Conservation (phyloP, 2,797 vertebrate genomes). For the Arrhamphus sclerolepis region DNA sequence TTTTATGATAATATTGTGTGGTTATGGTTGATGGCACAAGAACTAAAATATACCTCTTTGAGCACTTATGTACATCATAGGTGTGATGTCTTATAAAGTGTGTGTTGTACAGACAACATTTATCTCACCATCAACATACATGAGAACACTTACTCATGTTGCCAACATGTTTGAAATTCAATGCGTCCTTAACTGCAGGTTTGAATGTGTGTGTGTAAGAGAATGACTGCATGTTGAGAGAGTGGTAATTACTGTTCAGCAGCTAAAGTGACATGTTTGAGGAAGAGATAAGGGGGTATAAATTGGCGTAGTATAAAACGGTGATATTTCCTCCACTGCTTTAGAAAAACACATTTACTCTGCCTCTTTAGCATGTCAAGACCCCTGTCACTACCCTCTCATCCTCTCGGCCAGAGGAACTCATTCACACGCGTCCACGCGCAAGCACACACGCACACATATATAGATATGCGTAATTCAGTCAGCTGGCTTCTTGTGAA, state of each 20-base stretch:
- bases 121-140: constrained; percentile 27
- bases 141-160: constrained; percentile 51
- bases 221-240: constrained; percentile 73
- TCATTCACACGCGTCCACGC: too few species aligned
- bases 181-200: constrained; percentile 42
- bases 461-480: constrained; percentile 75
- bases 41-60: constrained; percentile 4
- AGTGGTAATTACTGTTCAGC: constrained; percentile 98
- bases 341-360: constrained; percentile 99
- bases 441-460: constrained; percentile 42
- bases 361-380: constrained; percentile 99
- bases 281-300: constrained; percentile 99
- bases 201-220: constrained; percentile 36
- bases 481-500: constrained; percentile 69
- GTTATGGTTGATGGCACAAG: not conserved
- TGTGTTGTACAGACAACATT: constrained; percentile 35
- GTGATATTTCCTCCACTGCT: constrained; percentile 99
- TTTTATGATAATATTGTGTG: constrained; percentile 18
- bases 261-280: constrained; percentile 99
- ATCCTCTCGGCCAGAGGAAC: constrained; percentile 91
- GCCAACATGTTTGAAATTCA: constrained; percentile 29
- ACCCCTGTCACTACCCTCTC: constrained; percentile 97
- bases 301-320: constrained; percentile 97
- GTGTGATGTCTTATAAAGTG: constrained; percentile 1
- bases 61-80: constrained; percentile 1